Conservation (phyloP, 2,888 invertebrate genomes). For the Smittia sp. region DNA sequence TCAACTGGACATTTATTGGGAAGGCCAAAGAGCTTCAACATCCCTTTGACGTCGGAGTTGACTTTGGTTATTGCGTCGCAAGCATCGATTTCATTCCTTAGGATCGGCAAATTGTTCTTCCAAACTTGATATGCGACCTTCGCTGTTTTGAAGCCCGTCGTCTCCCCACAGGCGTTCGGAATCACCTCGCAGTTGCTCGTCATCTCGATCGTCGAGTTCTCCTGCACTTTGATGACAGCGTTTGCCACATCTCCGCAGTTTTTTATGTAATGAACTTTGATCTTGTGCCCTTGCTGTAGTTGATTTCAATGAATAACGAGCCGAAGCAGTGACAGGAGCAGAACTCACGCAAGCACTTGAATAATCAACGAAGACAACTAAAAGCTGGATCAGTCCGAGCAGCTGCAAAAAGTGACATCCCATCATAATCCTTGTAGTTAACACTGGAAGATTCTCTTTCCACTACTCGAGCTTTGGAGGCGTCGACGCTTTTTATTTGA, state of each 20-base stretch:
- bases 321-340: too few species aligned
- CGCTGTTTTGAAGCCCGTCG: constrained; percentile 52
- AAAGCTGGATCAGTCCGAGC: too few species aligned
- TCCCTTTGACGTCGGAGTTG: constrained; percentile 46
- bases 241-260: constrained; percentile 49
- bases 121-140: constrained; percentile 50
- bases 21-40: constrained; percentile 49
- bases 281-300: constrained; percentile 48
- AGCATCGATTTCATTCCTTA: constrained; percentile 48
- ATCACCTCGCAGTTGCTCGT: constrained; percentile 54
- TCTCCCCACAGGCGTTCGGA: constrained; percentile 52
- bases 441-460: too few species aligned
- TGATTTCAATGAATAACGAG: too few species aligned
- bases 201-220: constrained; percentile 48
- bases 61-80: constrained; percentile 49
- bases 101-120: constrained; percentile 49
- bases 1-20: constrained; percentile 53
- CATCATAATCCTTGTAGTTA: too few species aligned
- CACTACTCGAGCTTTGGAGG: too few species aligned
- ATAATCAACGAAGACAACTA: too few species aligned
- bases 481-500: too few species aligned
- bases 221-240: constrained; percentile 46
- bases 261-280: constrained; percentile 48
- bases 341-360: too few species aligned
- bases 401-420: too few species aligned